Evolutionary conservation across 2,888 invertebrate species (phyloP).

Genomic region (Ferrisia virgata): DNA sequence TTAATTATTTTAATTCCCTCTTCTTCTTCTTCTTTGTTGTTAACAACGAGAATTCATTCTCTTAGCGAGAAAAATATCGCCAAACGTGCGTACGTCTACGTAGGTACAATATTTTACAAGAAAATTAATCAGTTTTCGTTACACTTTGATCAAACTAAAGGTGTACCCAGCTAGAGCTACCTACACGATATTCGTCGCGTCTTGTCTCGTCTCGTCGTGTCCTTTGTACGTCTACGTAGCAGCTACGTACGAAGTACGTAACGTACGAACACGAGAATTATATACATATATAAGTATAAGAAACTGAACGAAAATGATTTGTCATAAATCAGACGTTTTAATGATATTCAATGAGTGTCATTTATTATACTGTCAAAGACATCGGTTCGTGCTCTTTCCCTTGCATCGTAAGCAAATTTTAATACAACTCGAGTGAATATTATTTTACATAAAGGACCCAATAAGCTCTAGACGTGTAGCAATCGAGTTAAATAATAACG

Average conservation of each 20-base stretch:
- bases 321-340: slow-evolving; percentile 13
- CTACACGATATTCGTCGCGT: neutral
- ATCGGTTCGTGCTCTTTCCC: slow-evolving; percentile 9
- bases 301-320: slow-evolving; percentile 22
- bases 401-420: slow-evolving; percentile 16
- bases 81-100: too few relatives aligned
- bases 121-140: neutral
- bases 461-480: neutral
- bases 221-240: too few relatives aligned
- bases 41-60: neutral
- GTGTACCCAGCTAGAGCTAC: too few relatives aligned
- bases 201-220: too few relatives aligned
- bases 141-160: neutral
- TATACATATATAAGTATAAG: neutral
- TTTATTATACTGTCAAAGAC: slow-evolving; percentile 23
- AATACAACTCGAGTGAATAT: slow-evolving; percentile 12
- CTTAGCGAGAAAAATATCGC: neutral
- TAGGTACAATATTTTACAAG: neutral
- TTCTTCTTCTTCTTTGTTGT: neutral
- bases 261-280: neutral
- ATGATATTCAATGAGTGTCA: slow-evolving; percentile 26
- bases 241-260: too few relatives aligned
- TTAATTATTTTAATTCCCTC: neutral
- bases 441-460: slow-evolving; percentile 8
- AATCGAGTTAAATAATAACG: neutral